phyloP scores from a whole-genome alignment of 2,113 vertebrate species.

The Mugil cephalus region DNA sequence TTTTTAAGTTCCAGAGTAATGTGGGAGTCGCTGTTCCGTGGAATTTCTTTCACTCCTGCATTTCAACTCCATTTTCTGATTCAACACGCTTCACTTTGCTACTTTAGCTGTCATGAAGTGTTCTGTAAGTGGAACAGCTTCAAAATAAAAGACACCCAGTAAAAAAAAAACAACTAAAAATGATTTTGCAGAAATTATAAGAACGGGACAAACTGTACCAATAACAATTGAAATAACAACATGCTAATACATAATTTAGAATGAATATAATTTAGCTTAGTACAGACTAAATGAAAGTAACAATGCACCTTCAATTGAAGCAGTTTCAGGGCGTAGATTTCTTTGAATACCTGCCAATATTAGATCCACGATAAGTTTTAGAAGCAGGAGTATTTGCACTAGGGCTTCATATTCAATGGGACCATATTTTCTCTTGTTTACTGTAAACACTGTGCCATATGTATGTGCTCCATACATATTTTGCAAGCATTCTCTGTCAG shows the following conservation, averaged over 20 bases:
- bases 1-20: neutral
- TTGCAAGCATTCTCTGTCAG: neutral
- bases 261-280: too few species aligned
- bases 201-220: too few species aligned
- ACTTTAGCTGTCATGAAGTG: slow-evolving; percentile 2
- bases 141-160: slow-evolving; percentile 26
- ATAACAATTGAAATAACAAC: too few species aligned
- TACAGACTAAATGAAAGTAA: neutral
- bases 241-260: too few species aligned
- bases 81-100: neutral
- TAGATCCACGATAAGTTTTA: slow-evolving; percentile 27
- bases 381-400: neutral
- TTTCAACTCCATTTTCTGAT: slow-evolving; percentile 3
- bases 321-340: neutral
- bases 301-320: neutral
- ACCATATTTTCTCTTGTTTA: slow-evolving; percentile 13
- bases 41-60: neutral
- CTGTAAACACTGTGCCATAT: neutral
- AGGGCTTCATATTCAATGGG: neutral
- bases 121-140: neutral
- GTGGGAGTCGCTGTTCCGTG: neutral
- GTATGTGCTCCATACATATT: neutral
- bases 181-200: neutral
- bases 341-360: slow-evolving; percentile 46
- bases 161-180: neutral